Evolutionary conservation across 2,113 vertebrate genomes (phyloP), one percentile per base, ranked within the genome.

Genomic region (Stegostoma tigrinum): DNA sequence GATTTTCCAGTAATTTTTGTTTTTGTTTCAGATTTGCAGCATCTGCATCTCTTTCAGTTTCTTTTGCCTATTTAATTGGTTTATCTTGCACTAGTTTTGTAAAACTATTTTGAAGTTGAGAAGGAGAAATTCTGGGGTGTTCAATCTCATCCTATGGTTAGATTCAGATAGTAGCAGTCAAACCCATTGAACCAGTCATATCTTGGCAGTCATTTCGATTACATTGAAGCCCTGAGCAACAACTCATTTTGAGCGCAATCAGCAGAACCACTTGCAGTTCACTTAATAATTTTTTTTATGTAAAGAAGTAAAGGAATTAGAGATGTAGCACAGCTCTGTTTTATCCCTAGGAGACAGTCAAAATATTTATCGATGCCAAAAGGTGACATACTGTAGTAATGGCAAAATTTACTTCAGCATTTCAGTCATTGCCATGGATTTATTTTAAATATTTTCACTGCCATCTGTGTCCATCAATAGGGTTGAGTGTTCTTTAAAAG

Each of bases 281-380:
- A 27, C 52, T 48, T 48, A 48, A 72, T 70, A 19, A 72, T 21
- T 24, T 87, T 87, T 87, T 61, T n/a, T 19, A 45, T 24, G 48
- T 48, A 48, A 14, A 4, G 45, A 70, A 94, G 67, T 30, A 72
- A 95, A 27, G 21, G 21, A 95, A 48, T 42, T 52, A 72, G 66
- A 70, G 42, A 48, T 72, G 52, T 42, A 72, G 52, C 94, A 52
- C n/a, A 70, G 68, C 42, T 30, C 6, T 72, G 66, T 30, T 94
- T 70, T 42, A 94, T 94, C 67, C 64, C 93, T 94, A 45, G 93
- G 93, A 94, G 93, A 45, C 93, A 94, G n/a, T 45, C 67, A 70
- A 94, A 94, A 94, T 94, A 70, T 94, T 70, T 94, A 27, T 67
- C 42, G 67, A 94, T 95, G 94, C 94, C 94, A 72, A 95, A 66